Base-by-base conservation (phyloP, 2,113 vertebrate genomes). In the Chunga burmeisteri region DNA sequence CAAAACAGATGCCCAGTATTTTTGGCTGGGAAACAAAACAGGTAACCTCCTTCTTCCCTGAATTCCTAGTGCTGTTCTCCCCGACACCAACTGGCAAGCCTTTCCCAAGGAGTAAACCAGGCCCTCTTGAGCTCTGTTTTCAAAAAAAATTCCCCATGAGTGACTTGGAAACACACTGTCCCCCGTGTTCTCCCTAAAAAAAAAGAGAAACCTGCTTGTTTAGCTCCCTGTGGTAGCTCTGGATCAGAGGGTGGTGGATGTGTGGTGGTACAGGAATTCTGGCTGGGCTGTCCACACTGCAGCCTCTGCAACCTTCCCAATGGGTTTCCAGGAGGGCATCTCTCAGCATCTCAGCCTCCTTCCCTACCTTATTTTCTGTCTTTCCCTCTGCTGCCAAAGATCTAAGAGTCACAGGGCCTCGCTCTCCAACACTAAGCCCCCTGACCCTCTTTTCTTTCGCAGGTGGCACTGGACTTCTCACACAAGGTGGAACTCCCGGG, bases 391-490 rank as follows among this genome's bases (percentile, higher is more conserved):
- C 49, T 85, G 8, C 8, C 19, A 66, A 26, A 61, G 5, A 20
- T 10, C 3, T 20, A 22, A 82, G 55, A 66, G 12, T 66, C 46
- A 70, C 13, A 42, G 20, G 3, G 20, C 78, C 22, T 16, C 29
- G 49, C 13, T 61, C 32, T 27, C 53, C 58, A 82, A 12, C 1
- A 1, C 16, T 81, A 63, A 66, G 16, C 23, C 16, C 7, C 3
- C 29, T 72, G 74, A 67, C 46, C 16, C 44, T 40, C 3, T 34
- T 47, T 86, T 65, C n/a, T 52, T 71, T 56, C 63, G 30, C 55
- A 98, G 96, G 97, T 98, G 23, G 30, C 58, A 18, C 71, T 98
- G 62, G 68, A 71, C 26, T 98, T 97, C 84, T 97, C 97, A 55
- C 73, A 47, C 9, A 82, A 95, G 49, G 94, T 97, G 62, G 72